Conservation (phyloP, 2,113 vertebrate genomes). For the Microtus ochrogaster region DNA sequence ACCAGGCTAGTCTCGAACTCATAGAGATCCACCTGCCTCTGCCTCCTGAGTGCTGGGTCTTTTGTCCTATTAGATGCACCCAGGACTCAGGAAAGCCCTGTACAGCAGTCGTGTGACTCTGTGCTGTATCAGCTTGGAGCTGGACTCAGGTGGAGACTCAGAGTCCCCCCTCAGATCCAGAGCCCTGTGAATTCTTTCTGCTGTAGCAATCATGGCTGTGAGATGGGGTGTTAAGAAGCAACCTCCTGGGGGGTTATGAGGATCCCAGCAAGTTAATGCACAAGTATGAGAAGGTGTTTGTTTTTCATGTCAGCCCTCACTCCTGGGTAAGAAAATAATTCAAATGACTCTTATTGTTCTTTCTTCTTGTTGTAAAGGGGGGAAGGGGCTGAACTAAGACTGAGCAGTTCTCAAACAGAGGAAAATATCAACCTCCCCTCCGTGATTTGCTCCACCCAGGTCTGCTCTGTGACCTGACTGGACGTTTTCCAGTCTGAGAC, state of each 20-base stretch:
- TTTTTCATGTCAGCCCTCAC: neutral
- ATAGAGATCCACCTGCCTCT: too few relatives aligned
- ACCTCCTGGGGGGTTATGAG: neutral
- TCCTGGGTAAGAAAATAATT: neutral
- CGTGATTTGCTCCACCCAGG: too few relatives aligned
- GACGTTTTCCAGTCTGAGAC: neutral
- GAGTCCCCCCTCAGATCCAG: neutral
- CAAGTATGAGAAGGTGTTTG: neutral
- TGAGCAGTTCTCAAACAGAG: neutral
- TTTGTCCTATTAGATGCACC: neutral
- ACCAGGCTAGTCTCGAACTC: too few relatives aligned
- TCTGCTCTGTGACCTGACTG: fast-evolving
- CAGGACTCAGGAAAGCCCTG: neutral
- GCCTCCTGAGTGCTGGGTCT: too few relatives aligned
- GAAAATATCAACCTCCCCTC: neutral
- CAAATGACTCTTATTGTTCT: neutral
- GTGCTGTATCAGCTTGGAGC: neutral
- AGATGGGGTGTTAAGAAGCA: neutral
- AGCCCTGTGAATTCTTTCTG: neutral
- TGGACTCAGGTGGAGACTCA: neutral
- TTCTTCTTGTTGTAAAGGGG: neutral
- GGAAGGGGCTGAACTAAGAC: neutral
- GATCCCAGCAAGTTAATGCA: neutral
- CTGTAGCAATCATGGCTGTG: neutral
- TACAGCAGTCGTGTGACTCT: neutral